Evolutionary conservation across 2,797 vertebrate genomes (phyloP), one percentile per base, ranked within the genome.

Genomic region (Falco rusticolus): DNA sequence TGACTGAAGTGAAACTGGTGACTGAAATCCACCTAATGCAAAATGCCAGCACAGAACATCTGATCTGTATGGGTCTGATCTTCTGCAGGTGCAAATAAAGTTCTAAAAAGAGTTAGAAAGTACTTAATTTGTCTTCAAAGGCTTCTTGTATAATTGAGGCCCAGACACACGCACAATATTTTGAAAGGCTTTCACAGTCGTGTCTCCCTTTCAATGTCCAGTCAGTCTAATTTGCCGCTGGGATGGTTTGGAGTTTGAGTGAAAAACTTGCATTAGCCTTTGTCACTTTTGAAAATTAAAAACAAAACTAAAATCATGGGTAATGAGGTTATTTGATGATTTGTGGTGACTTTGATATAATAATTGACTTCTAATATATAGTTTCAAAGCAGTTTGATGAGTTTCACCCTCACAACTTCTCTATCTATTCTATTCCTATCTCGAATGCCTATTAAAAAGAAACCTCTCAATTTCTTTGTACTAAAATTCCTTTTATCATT

Each of bases 401-500:
- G 85, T 87, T 95, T 92, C 72, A 92, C 82, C 65, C 56, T 90
- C 29, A 6, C 11, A 8, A 51, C 65, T 86, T 75, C 83, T 85
- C 48, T 68, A 71, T 72, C 74, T 51, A 24, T 34, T 87, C 39
- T 87, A 24, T 68, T 93, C 53, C 47, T 86, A 79, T 19, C 22
- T 63, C 24, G 7, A 24, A 31, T 31, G 48, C 39, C 21, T 75
- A 3, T 48, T 91, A 79, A 41, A 95, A 91, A 87, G 31, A 64
- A 76, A 71, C 68, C 66, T 66, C 43, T 87, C 43, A 1, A 33
- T 57, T 85, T 53, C 95, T 97, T 95, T 97, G 93, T 94, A 85
- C 80, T 87, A 29, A 75, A 90, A 94, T 18, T 54, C 69, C 87
- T 97, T 97, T 97, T 74, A 97, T 97, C 96, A 81, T 41, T 79